Base-by-base conservation (phyloP, 53 echinoderm and acorn worm genomes). In the Holothuria leucospilota region DNA sequence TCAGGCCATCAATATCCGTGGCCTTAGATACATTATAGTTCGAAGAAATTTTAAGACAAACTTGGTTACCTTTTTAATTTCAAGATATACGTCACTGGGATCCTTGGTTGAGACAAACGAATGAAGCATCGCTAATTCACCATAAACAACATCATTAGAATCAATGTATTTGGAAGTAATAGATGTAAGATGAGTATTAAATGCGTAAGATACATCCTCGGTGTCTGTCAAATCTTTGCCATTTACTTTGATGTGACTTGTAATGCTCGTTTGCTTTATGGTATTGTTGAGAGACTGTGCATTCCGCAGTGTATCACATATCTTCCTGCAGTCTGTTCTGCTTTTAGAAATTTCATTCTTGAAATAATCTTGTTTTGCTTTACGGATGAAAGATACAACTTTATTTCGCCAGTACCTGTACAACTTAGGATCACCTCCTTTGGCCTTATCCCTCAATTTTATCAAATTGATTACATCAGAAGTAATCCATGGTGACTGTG, bases 221-320 rank as follows among this genome's bases (percentile, higher is more conserved):
- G 41, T 40, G 34, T n/a, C n/a, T 40, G 72, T 72, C 72, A 72
- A 72, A 72, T 72, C 13, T 72, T 72, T 29, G 41, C 41, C 41
- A 12, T 40, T 71, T 3, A 71, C 46, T 46, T 42, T 72, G 13
- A 72, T 72, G 72, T 41, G 24, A 72, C 72, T 72, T 40, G 8
- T 72, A 16, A 39, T 40, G 72, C 40, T 72, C 41, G 72, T 72
- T 40, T 41, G 72, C 39, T 72, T 41, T 5, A 4, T 72, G 41
- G 20, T 39, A 6, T 40, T 40, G 24, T 39, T 71, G 41, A 40
- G 46, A 40, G 39, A 39, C 18, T 71, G 72, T 10, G 39, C 41
- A 71, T 71, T 71, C 18, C 42, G 72, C 9, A 49, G 49, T 49
- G 13, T 13, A 49, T 49, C 10, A 38, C 30, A 69, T 29, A 69